Evolutionary conservation across 2,797 vertebrate genomes (phyloP), one percentile per base, ranked within the genome.

Genomic region (Pseudomugil gertrudae): DNA sequence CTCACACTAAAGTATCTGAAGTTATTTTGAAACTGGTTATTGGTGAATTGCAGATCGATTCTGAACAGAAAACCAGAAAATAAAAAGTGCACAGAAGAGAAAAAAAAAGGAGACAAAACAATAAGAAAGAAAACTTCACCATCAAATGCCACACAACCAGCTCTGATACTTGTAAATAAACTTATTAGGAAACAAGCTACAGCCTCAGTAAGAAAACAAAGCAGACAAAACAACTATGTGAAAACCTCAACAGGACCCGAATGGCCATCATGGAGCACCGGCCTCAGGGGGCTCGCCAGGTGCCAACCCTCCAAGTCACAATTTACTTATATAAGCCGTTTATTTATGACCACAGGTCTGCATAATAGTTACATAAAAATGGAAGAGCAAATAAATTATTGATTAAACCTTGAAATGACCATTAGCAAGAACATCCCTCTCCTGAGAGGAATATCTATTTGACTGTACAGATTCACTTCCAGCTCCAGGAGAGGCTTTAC

Each of bases 401-500:
- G 38, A 69, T 67, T 52, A 62, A 66, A 74, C 33, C 24, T 35
- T 56, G 33, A 55, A 70, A 60, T 68, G 57, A 69, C 62, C 38
- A 77, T 78, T 65, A 78, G 17, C 45, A 27, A 76, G 32, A 58
- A 72, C 55, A 72, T 68, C 59, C 47, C 26, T 74, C 70, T 60
- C 68, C 69, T 47, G 64, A 63, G 61, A 79, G 29, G 33, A 70
- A 17, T 53, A 72, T 79, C 78, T 33, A 76, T 79, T 70, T 85
- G 81, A 78, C 66, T 76, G 73, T 61, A 59, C 62, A 64, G 57
- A 80, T 72, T 81, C 72, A 71, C 68, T 77, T 69, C 76, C 23
- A 27, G 32, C 75, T 73, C 66, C 74, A 51, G 52, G 80, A 54
- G 64, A 72, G 54, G 70, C 40, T 84, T 84, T 58, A 76, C 68